Evolutionary conservation across 2,888 invertebrate species (phyloP), one percentile per base, ranked within the genome.

Genomic region (Epiblema foenella): DNA sequence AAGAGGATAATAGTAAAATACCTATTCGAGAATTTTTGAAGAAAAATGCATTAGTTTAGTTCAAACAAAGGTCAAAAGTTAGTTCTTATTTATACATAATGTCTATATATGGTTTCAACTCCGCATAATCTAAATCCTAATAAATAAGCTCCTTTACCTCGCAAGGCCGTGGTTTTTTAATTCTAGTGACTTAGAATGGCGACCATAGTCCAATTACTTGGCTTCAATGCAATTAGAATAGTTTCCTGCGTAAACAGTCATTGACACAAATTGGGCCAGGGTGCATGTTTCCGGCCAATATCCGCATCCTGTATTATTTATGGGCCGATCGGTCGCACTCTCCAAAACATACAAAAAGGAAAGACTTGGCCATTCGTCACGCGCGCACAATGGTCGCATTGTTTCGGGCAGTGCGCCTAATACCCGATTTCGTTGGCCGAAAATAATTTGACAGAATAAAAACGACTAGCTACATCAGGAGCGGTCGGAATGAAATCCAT

Each of bases 311-410:
- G 71, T 67, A 90, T 91, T 91, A 90, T 91, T 89, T 87, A 87
- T 84, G 85, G 84, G 81, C 78, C 83, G 81, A 87, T 88, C 85
- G 85, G 86, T 85, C 85, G 86, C 85, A 87, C 87, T 88, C 88
- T 88, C 90, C 80, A 89, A 91, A 90, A 90, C 86, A 85, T 81
- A 91, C 90, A 91, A 90, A 91, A 90, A 89, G 89, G 83, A 86
- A 83, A 87, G 85, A 78, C 82, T 83, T 77, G 79, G 77, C 77
- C 88, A 90, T 91, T 90, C 89, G 91, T 91, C 89, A 91, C 84
- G 88, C 83, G 77, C 78, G 82, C 83, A 89, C 90, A 91, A 89
- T 89, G 81, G 82, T 77, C 72, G 85, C 82, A 91, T 92, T 92
- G 93, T 91, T 91, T 89, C 83, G 85, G 83, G 79, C 86, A 84